A percentile compares a stretch with the other conserved stretches of the same genome.
Conservation (phyloP, 2,888 invertebrate genomes). For the Caenorhabditis afra region DNA sequence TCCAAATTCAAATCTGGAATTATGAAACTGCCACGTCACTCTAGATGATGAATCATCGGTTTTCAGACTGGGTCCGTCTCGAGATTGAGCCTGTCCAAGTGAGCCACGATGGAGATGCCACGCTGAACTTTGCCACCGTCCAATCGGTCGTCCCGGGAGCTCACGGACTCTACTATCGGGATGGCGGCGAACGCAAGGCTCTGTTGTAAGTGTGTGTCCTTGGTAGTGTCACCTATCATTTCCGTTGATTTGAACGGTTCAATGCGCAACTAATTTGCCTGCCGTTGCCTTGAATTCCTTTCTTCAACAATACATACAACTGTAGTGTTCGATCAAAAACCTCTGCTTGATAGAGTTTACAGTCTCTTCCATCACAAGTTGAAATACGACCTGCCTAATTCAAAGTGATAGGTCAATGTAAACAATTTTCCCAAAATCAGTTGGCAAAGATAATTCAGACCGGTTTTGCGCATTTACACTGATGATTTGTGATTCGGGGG, state of each 20-base stretch:
- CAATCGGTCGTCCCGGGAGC: conserved; percentile 74
- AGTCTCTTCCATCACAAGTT: conserved; percentile 24
- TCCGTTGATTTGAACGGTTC: conserved; percentile 29
- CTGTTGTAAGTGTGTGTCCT: conserved; percentile 64
- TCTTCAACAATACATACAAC: conserved; percentile 4
- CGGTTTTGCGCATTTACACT: conserved; percentile 38
- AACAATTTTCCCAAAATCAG: conserved; percentile 58
- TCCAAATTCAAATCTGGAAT: too few relatives aligned
- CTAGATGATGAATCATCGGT: background rate
- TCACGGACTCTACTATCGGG: conserved; percentile 73
- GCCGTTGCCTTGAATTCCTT: background rate
- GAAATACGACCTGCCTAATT: conserved; percentile 46
- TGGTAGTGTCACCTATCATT: conserved; percentile 33
- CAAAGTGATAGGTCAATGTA: conserved; percentile 58
- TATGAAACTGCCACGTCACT: background rate
- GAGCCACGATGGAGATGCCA: conserved; percentile 62
- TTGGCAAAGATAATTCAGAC: conserved; percentile 44
- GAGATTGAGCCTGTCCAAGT: conserved; percentile 74
- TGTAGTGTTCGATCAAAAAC: conserved; percentile 38
- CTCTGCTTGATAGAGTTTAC: conserved; percentile 24
- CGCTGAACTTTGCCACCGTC: conserved; percentile 70
- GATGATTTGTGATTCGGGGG: conserved; percentile 24
- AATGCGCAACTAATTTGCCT: conserved; percentile 27
- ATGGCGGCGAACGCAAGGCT: conserved; percentile 70
- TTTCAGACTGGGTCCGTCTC: conserved; percentile 72